Percentiles rank a stretch among this genome's conserved stretches.
Conservation (phyloP, 2,797 vertebrate species). For the Coregonus ussuriensis region DNA sequence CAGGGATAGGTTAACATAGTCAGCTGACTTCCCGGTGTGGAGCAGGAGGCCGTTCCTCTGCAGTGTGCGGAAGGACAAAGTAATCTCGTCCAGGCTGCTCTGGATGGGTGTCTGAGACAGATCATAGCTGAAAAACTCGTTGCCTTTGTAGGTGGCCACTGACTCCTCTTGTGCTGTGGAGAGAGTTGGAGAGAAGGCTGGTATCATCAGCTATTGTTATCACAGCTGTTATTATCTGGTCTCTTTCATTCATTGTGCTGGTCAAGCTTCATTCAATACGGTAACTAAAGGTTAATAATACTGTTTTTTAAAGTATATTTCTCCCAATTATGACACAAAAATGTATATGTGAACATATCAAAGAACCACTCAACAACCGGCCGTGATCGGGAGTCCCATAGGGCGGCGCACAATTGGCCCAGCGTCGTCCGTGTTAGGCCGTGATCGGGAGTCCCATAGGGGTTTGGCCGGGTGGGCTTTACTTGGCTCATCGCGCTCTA, state of each 20-base stretch:
- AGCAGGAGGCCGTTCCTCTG: slow-evolving; percentile 94
- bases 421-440: too few species aligned
- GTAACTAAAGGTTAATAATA: background rate
- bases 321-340: background rate
- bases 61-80: slow-evolving; percentile 90
- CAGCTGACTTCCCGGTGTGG: slow-evolving; percentile 91
- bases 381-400: too few species aligned
- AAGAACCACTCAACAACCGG: background rate
- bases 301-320: background rate
- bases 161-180: slow-evolving; percentile 87
- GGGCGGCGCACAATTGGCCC: too few species aligned
- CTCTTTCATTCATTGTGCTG: background rate
- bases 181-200: slow-evolving; percentile 27
- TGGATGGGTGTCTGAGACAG: slow-evolving; percentile 94
- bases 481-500: too few species aligned
- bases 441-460: too few species aligned
- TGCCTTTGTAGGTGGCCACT: slow-evolving; percentile 92
- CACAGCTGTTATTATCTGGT: slow-evolving; percentile 37
- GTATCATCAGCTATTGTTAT: background rate
- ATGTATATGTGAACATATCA: background rate
- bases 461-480: too few species aligned
- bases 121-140: slow-evolving; percentile 98
- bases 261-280: background rate
- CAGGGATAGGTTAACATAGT: slow-evolving; percentile 94
- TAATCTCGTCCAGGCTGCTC: slow-evolving; percentile 96